These are phyloP conservation scores for Lasioglossum oenotherae DNA, from an alignment of 2,888 invertebrate genomes.

Conservation along the genomic window DNA sequence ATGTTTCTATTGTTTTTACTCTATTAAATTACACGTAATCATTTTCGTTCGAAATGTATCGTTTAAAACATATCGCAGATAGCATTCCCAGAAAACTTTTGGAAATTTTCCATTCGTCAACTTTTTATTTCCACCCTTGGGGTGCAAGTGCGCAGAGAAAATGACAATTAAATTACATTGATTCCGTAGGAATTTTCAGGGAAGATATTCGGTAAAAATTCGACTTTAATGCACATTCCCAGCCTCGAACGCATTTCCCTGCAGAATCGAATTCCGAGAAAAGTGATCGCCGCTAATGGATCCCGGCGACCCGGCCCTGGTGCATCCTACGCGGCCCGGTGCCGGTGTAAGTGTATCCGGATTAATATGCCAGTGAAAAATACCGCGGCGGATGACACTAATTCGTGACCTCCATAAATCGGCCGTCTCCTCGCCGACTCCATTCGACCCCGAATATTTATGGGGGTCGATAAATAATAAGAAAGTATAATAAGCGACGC, in stretches of 20 bases:
- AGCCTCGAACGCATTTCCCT: background rate
- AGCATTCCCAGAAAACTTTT: no score
- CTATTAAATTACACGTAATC: background rate
- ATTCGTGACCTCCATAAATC: slow-evolving; percentile 64
- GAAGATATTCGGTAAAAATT: background rate
- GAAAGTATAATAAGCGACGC: slow-evolving; percentile 71
- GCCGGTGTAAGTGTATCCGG: slow-evolving; percentile 27
- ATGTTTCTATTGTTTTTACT: background rate
- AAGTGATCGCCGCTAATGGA: slow-evolving; percentile 42
- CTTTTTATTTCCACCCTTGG: no score
- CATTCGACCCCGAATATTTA: slow-evolving; percentile 54
- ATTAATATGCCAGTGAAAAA: slow-evolving; percentile 62
- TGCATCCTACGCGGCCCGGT: background rate
- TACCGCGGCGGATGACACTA: slow-evolving; percentile 54
- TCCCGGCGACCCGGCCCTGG: background rate
- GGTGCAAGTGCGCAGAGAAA: no score
- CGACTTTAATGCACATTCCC: background rate
- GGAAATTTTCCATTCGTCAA: no score
- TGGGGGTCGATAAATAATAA: slow-evolving; percentile 69
- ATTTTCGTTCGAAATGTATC: background rate
- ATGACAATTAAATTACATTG: background rate
- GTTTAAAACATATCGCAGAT: no score
- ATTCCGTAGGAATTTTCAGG: background rate
- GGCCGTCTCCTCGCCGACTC: slow-evolving; percentile 5
- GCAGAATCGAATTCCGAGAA: slow-evolving; percentile 13